Percentiles rank a stretch among this genome's conserved stretches.
Conservation (phyloP, 1,140 invertebrate species). For the Macrotrachela quadricornifera region DNA sequence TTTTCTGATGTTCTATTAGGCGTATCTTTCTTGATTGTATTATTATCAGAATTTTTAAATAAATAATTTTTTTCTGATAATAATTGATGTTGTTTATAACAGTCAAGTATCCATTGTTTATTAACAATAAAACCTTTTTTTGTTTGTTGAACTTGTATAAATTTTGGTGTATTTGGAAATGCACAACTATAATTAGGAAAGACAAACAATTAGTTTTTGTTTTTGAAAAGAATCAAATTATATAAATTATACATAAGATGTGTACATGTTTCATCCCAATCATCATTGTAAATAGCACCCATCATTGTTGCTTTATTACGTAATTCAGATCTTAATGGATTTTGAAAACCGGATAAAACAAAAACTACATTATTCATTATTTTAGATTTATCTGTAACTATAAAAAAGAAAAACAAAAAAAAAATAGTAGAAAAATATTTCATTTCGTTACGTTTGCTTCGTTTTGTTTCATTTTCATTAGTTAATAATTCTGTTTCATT, state of each 20-base stretch:
- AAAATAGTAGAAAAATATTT: neutral
- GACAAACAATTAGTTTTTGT: conserved; percentile 13
- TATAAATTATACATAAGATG: conserved; percentile 49
- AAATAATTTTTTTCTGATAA: conserved; percentile 44
- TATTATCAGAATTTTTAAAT: conserved; percentile 6
- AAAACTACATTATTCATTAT: conserved; percentile 47
- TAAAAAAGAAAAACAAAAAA: too few relatives aligned
- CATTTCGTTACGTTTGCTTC: neutral
- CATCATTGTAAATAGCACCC: conserved; percentile 53
- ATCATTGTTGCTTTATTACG: conserved; percentile 46
- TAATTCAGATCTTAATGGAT: conserved; percentile 47
- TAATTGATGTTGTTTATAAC: conserved; percentile 38
- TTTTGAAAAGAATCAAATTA: too few relatives aligned
- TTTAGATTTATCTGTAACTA: conserved; percentile 22
- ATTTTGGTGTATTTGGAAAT: conserved; percentile 66
- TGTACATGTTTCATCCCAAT: conserved; percentile 51
- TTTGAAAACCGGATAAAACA: conserved; percentile 61
- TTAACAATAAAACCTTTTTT: conserved; percentile 44
- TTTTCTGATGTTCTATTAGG: too few relatives aligned
- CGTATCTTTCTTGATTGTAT: neutral
- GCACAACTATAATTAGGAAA: conserved; percentile 66
- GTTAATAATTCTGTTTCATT: too few relatives aligned
- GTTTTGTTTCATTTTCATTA: neutral
- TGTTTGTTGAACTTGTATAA: conserved; percentile 33
- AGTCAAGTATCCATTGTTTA: conserved; percentile 52